Conservation (phyloP, 1,140 invertebrate genomes). For the Ostrea denselamellosa region DNA sequence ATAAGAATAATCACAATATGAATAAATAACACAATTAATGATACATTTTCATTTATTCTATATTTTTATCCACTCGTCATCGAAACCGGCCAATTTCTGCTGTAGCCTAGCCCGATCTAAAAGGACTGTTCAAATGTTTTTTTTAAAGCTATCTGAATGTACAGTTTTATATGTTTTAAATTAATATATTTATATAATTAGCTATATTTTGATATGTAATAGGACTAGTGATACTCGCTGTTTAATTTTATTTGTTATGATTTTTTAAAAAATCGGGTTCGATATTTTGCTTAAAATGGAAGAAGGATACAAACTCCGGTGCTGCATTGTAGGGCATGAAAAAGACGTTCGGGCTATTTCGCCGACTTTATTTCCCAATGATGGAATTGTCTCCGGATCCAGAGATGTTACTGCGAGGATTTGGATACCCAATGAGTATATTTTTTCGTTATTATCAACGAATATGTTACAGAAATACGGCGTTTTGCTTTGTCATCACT, state of each 20-base stretch:
- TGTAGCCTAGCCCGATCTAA: background rate
- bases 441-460: constrained; percentile 44
- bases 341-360: constrained; percentile 90
- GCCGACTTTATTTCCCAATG: constrained; percentile 82
- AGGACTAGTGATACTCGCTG: no score
- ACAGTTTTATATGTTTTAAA: background rate
- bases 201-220: no score
- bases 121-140: background rate
- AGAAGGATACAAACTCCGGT: constrained; percentile 86
- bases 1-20: no score
- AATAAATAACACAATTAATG: background rate
- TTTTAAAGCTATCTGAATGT: background rate
- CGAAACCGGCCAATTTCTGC: background rate
- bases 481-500: constrained; percentile 7
- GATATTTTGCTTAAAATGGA: background rate
- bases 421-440: constrained; percentile 89
- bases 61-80: background rate
- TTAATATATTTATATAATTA: no score
- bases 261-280: background rate
- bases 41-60: background rate
- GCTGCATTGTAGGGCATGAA: constrained; percentile 87
- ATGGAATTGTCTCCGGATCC: constrained; percentile 89
- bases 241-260: background rate
- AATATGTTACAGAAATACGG: background rate
- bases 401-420: constrained; percentile 91